Evolutionary conservation across 1,140 invertebrate genomes (phyloP), one percentile per base, ranked within the genome.

Genomic region (Ceratina australensis): DNA sequence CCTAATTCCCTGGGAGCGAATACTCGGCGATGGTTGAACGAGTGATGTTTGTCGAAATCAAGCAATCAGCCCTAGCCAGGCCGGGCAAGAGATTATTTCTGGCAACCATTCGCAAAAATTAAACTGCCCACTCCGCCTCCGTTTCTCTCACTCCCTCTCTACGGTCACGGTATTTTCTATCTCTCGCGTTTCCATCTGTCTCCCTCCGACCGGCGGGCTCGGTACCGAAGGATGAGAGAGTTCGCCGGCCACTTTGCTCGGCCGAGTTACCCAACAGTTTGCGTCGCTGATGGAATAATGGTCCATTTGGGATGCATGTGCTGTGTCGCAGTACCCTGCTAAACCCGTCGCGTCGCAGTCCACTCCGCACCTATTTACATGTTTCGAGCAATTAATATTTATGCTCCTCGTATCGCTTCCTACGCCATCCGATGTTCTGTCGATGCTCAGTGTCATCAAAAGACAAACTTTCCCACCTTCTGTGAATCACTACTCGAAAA

Each of bases 201-300:
- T 64, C 50, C 4, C 13, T 24, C 10, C 16, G 10, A 28, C 42
- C 8, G 28, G 26, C 33, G n/a, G n/a, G 28, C 49, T 66, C 3
- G 42, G 26, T 20, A 64, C 68, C 50, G 72, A 82, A 80, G 80
- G 69, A 42, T n/a, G 33, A 42, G 33, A 79, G 61, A 77, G 59
- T 68, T 71, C 76, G 74, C 81, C 71, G 52, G 71, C 60, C 83
- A 74, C 75, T 85, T 79, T 73, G 79, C 86, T 90, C 84, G 86
- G 85, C 80, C 87, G 87, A 90, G 89, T 91, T 91, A 88, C 84
- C 88, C 87, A 88, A 88, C 90, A 90, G 88, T 91, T 91, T 90
- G 89, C 87, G 86, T 86, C 85, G 86, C 90, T 89, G 89, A 91
- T 91, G 88, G 88, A 91, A 91, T 91, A 91, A 91, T 91, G 87